Base-by-base conservation (phyloP, 2,888 invertebrate genomes). In the Agonopterix alstromeriana region DNA sequence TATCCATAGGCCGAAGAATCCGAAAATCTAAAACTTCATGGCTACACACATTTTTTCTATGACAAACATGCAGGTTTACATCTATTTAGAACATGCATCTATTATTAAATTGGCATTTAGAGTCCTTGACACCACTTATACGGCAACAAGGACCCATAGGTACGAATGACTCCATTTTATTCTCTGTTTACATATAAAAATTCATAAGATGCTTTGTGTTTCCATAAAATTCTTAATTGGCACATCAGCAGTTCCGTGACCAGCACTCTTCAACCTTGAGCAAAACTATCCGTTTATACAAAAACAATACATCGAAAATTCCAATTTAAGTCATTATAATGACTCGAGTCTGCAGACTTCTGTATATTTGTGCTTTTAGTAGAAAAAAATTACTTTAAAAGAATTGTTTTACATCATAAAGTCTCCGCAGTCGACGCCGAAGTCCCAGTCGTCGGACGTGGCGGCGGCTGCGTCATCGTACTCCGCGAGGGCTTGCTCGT, bases 401-500 rank as follows among this genome's bases (percentile, higher is more conserved):
- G n/a, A 38, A 35, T n/a, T 11, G 8, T 46, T 63, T 74, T 91
- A 92, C 89, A 92, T 92, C 89, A 92, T 92, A 67, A 93, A 92
- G 63, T 93, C 94, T 0, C 93, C 93, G 68, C 93, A 94, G 70
- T 94, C 94, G 54, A 93, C 91, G 42, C 93, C 92, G 53, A 92
- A 90, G 70, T 93, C 93, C 83, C 92, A 93, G 60, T 93, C 93
- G 60, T 93, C 92, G 1, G 90, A 89, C 0, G 90, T 78, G 44
- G 77, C 75, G 11, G 73, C 83, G 0, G 27, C 27, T 5, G 82
- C 76, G 57, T 91, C 91, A 49, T 91, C 91, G 51, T 91, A 83
- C 48, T 92, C 92, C 0, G 91, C 91, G 5, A 91, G 79, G 0
- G 92, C 91, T 53, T 92, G 91, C 50, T 91, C 92, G 58, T 90